Conservation (phyloP, 2,797 vertebrate species). For the Clarias fuscus region DNA sequence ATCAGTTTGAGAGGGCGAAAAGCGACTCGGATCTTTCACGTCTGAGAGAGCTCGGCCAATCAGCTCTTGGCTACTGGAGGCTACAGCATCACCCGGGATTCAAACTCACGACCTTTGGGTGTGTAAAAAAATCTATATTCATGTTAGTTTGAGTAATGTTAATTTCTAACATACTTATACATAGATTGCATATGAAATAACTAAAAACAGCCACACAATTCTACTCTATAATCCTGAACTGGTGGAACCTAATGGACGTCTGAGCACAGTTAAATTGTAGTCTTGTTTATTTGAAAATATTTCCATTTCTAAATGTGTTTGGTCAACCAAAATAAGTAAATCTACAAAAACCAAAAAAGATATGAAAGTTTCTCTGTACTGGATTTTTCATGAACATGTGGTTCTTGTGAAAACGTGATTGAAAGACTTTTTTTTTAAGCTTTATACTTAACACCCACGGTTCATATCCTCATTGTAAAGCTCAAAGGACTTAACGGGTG, state of each 20-base stretch:
- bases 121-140: neutral
- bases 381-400: neutral
- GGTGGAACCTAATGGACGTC: too few species aligned
- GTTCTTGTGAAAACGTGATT: neutral
- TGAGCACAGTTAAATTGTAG: neutral
- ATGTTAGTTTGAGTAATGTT: neutral
- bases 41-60: too few species aligned
- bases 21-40: too few species aligned
- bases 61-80: too few species aligned
- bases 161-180: neutral
- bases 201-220: neutral
- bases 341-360: neutral
- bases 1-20: too few species aligned
- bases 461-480: neutral
- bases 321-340: neutral
- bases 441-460: neutral
- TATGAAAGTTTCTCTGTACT: neutral
- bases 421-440: neutral
- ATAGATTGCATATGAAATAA: neutral
- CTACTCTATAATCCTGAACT: neutral
- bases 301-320: neutral
- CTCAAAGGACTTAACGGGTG: neutral
- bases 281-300: neutral
- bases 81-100: too few species aligned
- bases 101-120: too few species aligned